Percentiles rank a stretch among this genome's conserved stretches.
Evolutionary conservation across 2,888 invertebrate species (phyloP).

Genomic region (Lissonota sp.): DNA sequence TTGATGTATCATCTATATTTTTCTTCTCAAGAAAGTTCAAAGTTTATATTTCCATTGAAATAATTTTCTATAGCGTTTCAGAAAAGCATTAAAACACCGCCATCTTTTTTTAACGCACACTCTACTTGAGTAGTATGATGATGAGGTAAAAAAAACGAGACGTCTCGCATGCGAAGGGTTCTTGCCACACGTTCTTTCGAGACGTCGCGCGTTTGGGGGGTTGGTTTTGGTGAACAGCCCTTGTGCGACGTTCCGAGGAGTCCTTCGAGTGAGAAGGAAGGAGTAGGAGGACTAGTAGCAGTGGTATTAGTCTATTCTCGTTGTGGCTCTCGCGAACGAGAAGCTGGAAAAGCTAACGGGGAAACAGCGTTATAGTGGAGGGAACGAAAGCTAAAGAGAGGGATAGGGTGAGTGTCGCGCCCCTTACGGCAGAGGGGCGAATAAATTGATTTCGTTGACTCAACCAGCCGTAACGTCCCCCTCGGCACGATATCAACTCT

Average conservation of each 20-base stretch:
- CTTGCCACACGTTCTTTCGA: constrained; percentile 22
- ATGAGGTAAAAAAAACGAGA: constrained; percentile 42
- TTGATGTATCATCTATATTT: no score
- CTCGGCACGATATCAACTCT: constrained; percentile 83
- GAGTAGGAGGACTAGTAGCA: constrained; percentile 4
- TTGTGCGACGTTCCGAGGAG: constrained; percentile 43
- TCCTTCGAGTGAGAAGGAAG: constrained; percentile 31
- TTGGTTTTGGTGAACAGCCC: constrained; percentile 42
- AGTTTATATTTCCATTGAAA: no score
- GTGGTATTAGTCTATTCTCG: constrained; percentile 44
- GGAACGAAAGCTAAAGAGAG: constrained; percentile 26
- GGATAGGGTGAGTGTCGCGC: constrained; percentile 60
- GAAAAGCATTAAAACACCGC: no score
- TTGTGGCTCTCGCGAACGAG: constrained; percentile 41
- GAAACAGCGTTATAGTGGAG: constrained; percentile 26
- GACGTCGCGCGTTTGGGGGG: constrained; percentile 18
- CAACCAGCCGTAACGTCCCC: constrained; percentile 83
- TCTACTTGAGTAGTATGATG: constrained; percentile 43
- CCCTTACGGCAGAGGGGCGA: constrained; percentile 74
- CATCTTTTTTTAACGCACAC: constrained; percentile 14
- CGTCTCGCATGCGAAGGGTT: constrained; percentile 9
- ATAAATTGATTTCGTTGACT: constrained; percentile 84
- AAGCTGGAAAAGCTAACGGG: constrained; percentile 62
- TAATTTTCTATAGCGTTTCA: no score
- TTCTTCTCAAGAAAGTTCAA: no score